Percentiles rank a stretch among this genome's conserved stretches.
Evolutionary conservation across 1,140 invertebrate genomes (phyloP).

Genomic region (Trachelipus rathkii): DNA sequence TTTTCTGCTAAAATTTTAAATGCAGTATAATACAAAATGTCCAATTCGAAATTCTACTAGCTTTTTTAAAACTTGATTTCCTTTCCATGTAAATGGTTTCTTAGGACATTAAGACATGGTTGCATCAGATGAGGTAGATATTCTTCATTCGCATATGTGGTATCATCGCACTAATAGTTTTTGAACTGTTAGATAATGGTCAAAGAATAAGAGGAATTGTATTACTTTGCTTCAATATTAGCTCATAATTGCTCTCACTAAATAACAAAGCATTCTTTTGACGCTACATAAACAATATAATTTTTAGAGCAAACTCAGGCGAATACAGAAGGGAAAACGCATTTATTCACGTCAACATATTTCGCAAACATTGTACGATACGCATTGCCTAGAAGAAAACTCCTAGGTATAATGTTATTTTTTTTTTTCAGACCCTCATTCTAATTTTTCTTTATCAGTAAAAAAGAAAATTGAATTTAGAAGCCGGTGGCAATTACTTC

Average conservation of each 20-base stretch:
- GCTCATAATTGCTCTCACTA: conserved; percentile 75
- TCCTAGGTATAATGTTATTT: conserved; percentile 55
- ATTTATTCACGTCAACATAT: conserved; percentile 63
- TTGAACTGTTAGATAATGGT: conserved; percentile 50
- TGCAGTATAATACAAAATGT: no score
- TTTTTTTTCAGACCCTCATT: no score
- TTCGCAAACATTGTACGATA: conserved; percentile 66
- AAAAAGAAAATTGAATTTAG: no score
- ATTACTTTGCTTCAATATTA: conserved; percentile 66
- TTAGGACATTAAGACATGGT: neutral
- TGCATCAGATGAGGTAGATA: neutral
- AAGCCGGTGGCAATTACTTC: no score
- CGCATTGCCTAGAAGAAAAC: conserved; percentile 63
- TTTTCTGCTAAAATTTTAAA: no score
- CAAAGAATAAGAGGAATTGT: conserved; percentile 64
- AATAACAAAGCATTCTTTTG: conserved; percentile 64
- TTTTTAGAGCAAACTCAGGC: conserved; percentile 63
- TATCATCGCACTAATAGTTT: conserved; percentile 59
- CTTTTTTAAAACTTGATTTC: neutral
- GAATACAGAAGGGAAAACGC: conserved; percentile 59
- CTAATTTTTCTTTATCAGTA: no score
- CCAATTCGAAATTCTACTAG: neutral
- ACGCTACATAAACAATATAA: conserved; percentile 51
- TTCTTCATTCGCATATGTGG: neutral
- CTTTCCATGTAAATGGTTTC: neutral